These are phyloP conservation scores for Magallana ariakensis DNA, from an alignment of 1,140 invertebrate genomes.

Conservation along the genomic window DNA sequence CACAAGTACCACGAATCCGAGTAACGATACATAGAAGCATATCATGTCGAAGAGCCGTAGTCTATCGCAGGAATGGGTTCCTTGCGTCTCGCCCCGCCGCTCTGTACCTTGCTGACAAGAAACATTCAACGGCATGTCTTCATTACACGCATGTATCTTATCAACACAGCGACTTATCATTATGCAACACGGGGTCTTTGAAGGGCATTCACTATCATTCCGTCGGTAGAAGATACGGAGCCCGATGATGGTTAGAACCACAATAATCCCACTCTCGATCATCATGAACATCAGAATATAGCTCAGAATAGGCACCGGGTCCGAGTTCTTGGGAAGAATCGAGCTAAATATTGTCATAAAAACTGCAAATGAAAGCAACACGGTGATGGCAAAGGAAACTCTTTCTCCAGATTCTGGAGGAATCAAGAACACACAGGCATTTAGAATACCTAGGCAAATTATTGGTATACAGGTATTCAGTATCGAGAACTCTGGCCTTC, in stretches of 20 bases:
- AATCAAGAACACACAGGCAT: conserved; percentile 51
- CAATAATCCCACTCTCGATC: conserved; percentile 42
- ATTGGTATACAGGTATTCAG: conserved; percentile 46
- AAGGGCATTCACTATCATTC: too few relatives aligned
- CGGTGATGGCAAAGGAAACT: conserved; percentile 49
- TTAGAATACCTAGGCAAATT: conserved; percentile 47
- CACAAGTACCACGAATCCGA: not conserved
- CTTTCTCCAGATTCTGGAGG: conserved; percentile 52
- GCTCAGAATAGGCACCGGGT: conserved; percentile 38
- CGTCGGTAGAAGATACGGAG: conserved; percentile 25
- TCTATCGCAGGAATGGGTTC: not conserved
- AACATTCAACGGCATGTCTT: too few relatives aligned
- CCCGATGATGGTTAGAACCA: conserved; percentile 25
- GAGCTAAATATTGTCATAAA: conserved; percentile 48
- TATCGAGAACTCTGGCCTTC: conserved; percentile 42
- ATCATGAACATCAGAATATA: conserved; percentile 40
- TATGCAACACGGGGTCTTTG: too few relatives aligned
- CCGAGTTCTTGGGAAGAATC: conserved; percentile 42
- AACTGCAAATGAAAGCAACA: conserved; percentile 53
- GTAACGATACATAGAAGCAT: conserved; percentile 2
- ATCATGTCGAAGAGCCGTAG: not conserved
- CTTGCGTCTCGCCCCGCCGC: too few relatives aligned
- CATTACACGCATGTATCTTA: too few relatives aligned
- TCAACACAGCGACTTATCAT: too few relatives aligned
- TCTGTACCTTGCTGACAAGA: too few relatives aligned